Percentiles rank a stretch among this genome's conserved stretches.
phyloP scores from a whole-genome alignment of 2,113 vertebrate genomes.

The Felis chaus region DNA sequence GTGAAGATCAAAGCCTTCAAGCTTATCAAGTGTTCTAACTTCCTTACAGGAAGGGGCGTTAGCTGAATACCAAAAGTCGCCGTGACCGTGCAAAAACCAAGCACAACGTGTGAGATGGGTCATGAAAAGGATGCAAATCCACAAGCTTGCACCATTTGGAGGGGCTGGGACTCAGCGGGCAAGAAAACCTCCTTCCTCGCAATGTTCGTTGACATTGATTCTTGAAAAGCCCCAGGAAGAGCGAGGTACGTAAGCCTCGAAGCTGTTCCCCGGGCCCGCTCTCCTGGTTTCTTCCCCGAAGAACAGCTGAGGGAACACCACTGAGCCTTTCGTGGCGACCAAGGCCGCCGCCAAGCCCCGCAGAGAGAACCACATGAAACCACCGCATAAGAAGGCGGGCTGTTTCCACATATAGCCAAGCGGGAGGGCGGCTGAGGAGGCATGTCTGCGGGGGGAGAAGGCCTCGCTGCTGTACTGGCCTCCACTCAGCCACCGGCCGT shows the following conservation, averaged over 20 bases:
- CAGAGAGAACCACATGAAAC: background rate
- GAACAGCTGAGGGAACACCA: background rate
- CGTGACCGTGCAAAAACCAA: background rate
- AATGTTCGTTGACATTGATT: background rate
- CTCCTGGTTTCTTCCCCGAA: background rate
- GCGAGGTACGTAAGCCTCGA: accelerated
- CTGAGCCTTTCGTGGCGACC: background rate
- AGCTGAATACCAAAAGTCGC: background rate
- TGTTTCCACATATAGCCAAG: background rate
- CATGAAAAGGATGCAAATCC: background rate
- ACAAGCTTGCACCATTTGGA: accelerated
- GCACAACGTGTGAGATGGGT: background rate
- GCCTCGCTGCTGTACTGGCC: background rate
- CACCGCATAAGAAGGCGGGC: background rate
- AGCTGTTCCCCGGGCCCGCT: background rate
- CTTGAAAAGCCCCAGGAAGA: background rate
- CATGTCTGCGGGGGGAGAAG: accelerated
- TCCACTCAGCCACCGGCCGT: background rate
- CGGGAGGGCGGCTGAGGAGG: background rate
- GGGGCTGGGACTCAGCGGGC: background rate
- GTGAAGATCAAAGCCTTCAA: conserved; percentile 6
- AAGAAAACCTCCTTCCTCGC: background rate
- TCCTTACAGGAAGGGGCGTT: conserved; percentile 17
- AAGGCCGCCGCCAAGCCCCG: background rate
- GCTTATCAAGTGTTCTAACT: background rate